Evolutionary conservation across 2,888 invertebrate species (phyloP).

Genomic region (Tuta absoluta): DNA sequence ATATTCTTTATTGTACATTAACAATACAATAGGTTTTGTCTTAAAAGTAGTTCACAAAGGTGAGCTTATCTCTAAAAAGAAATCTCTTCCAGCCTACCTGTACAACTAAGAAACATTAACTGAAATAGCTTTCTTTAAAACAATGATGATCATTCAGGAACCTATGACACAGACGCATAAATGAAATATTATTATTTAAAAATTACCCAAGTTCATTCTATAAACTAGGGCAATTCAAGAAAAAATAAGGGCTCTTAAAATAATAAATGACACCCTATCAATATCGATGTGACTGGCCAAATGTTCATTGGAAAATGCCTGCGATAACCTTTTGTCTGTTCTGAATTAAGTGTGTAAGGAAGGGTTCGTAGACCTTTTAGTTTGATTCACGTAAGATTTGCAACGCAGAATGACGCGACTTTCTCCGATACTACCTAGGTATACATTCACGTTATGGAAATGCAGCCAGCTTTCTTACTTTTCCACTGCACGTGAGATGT

Average conservation of each 20-base stretch:
- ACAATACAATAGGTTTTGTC: too few relatives aligned
- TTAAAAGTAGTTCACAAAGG: too few relatives aligned
- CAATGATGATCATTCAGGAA: too few relatives aligned
- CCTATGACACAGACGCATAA: too few relatives aligned
- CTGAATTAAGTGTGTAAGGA: neutral
- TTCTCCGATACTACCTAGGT: conserved; percentile 13
- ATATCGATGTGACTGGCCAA: neutral
- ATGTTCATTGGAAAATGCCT: neutral
- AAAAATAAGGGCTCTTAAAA: neutral
- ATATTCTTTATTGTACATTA: too few relatives aligned
- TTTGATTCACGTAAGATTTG: neutral
- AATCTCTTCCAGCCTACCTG: too few relatives aligned
- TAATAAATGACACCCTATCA: neutral
- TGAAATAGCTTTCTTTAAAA: too few relatives aligned
- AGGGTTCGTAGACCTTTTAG: conserved; percentile 7
- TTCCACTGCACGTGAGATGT: conserved; percentile 56
- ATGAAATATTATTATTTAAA: too few relatives aligned
- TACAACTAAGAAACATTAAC: too few relatives aligned
- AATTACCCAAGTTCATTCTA: too few relatives aligned
- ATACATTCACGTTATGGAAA: conserved; percentile 31
- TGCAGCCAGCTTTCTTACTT: conserved; percentile 53
- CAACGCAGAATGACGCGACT: conserved; percentile 12
- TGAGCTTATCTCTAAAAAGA: too few relatives aligned
- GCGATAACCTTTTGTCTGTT: neutral
- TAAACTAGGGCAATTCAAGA: too few relatives aligned